Evolutionary conservation across 2,113 vertebrate species (phyloP), one percentile per base, ranked within the genome.

Genomic region (Jacana jacana): DNA sequence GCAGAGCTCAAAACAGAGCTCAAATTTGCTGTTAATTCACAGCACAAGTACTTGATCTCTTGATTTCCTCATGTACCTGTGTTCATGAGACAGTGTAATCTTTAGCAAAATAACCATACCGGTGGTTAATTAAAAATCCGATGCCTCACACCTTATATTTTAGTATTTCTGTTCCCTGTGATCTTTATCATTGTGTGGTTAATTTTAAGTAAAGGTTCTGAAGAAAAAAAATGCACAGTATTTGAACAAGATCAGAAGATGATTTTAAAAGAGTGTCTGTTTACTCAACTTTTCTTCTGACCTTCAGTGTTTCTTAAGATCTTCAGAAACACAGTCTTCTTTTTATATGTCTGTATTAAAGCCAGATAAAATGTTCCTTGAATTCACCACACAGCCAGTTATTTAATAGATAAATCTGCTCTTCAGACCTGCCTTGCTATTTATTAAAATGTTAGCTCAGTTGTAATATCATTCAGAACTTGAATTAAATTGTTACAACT

Each of bases 191-290:
- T 65, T 40, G n/a, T 22, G 39, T 82, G 73, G 63, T 69, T 88
- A 88, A 94, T 61, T 80, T 80, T 80, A 87, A 82, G 24, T 61
- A 92, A 84, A 89, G 40, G 55, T 61, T 52, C 66, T n/a, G 66
- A 60, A 90, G 31, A 52, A 80, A 64, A 85, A 88, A 52, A n/a
- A n/a, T n/a, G 52, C 31, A 14, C 9, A 17, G 9, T 31, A 73
- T 73, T 73, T 88, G n/a, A 91, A 89, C 7, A 76, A 68, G 87
- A 90, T 93, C 55, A 89, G 71, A 92, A 82, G 70, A 68, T 39
- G 30, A 70, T 68, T 93, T 88, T 84, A 14, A 49, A 78, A 66
- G 49, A 35, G 0, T 33, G 30, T 28, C 85, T 73, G 40, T 64
- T 92, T 76, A 66, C 23, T 70, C 66, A 61, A 3, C 51, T 66